Conservation (phyloP, 2,113 vertebrate species). For the Sardina pilchardus region DNA sequence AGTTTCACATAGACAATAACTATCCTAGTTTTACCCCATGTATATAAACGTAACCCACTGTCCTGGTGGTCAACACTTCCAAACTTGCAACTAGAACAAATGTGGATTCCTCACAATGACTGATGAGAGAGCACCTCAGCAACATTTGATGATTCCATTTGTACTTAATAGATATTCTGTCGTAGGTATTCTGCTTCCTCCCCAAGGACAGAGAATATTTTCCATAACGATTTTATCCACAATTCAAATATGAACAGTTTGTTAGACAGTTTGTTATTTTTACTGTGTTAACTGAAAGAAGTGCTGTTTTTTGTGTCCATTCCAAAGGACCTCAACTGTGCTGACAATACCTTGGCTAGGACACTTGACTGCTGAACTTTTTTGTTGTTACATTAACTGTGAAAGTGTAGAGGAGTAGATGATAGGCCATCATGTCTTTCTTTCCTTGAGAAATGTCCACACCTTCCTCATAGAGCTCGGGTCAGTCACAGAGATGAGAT, state of each 20-base stretch:
- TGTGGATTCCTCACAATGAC: background rate
- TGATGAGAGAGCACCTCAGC: background rate
- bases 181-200: background rate
- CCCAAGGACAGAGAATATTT: background rate
- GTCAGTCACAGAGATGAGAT: background rate
- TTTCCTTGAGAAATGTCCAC: background rate
- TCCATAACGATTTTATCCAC: too few species aligned
- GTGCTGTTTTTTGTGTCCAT: background rate
- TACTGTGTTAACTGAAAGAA: background rate
- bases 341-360: background rate
- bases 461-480: background rate
- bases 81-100: background rate
- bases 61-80: background rate
- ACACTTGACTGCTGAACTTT: background rate
- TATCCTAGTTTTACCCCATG: background rate
- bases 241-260: background rate
- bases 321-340: background rate
- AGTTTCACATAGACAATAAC: background rate
- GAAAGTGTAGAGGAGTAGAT: background rate
- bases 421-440: background rate
- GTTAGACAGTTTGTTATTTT: background rate
- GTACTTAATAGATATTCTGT: background rate
- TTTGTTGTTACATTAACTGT: background rate
- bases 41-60: background rate
- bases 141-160: background rate